Base-by-base conservation (phyloP, 2,113 vertebrate species). In the Peromyscus leucopus region DNA sequence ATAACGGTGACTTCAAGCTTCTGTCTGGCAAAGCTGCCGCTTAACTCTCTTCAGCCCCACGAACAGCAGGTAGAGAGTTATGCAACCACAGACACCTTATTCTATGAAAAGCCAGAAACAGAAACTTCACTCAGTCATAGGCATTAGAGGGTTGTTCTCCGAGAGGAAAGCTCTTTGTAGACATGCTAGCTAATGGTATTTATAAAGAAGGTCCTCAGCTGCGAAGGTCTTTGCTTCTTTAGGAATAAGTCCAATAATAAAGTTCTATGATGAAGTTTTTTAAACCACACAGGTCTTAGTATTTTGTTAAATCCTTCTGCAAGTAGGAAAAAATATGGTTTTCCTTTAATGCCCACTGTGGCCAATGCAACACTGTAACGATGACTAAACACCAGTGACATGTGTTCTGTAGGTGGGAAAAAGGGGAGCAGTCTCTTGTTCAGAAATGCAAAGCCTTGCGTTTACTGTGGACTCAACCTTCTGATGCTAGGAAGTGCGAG, bases 231-330 rank as follows among this genome's bases (percentile, higher is more conserved):
- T 55, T 93, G 79, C 31, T 91, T 26, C 72, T 90, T 95, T 93
- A 95, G 55, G n/a, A 97, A 80, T 4, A 95, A 95, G 19, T 74
- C 24, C 33, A 89, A 92, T 94, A 48, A 48, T 51, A 36, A 67
- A 16, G 42, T 91, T 84, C 63, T 91, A 71, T 11, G 36, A 78
- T 93, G 36, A 57, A 67, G 57, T 82, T 63, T 79, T 72, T 57
- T 80, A 96, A 98, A 75, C 21, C 71, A 51, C 89, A 94, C 11
- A 93, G 42, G 5, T 69, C 46, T 97, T 87, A 97, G 76, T 48
- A 91, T 93, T 97, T 91, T 95, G 93, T 97, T 96, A 95, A 97
- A 95, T 84, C 17, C 63, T 96, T 96, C 51, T 91, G 48, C 36
- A 95, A 96, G 69, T 87, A 96, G 46, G 69, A 96, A 97, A 88